A percentile compares a stretch with the other conserved stretches of the same genome.
These are phyloP conservation scores for Heliconius erato DNA, from an alignment of 2,888 invertebrate species.

Conservation along the genomic window DNA sequence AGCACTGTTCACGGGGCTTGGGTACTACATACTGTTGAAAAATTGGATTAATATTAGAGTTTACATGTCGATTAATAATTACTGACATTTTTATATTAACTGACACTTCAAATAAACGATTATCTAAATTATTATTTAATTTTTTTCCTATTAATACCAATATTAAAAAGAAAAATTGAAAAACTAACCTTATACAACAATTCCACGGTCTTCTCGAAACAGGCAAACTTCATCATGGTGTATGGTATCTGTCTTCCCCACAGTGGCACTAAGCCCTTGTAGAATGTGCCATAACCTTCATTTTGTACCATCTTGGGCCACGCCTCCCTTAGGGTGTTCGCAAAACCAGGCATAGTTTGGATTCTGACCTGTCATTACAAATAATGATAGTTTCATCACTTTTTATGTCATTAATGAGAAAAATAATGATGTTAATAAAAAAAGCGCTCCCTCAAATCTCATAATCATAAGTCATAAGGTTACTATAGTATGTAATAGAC, in stretches of 20 bases:
- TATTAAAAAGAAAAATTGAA: background rate
- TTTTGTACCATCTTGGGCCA: slow-evolving; percentile 95
- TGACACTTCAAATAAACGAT: too few relatives aligned
- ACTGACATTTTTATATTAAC: background rate
- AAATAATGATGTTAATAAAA: background rate
- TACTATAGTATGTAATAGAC: slow-evolving; percentile 2
- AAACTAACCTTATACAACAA: slow-evolving; percentile 90
- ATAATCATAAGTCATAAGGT: slow-evolving; percentile 24
- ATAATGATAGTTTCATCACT: background rate
- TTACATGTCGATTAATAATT: background rate
- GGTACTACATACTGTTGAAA: slow-evolving; percentile 92
- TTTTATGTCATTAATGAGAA: background rate
- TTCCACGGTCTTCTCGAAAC: slow-evolving; percentile 98
- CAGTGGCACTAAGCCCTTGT: slow-evolving; percentile 97
- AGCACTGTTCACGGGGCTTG: slow-evolving; percentile 95
- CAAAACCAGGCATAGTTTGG: slow-evolving; percentile 98
- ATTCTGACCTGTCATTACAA: slow-evolving; percentile 89
- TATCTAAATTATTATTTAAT: too few relatives aligned
- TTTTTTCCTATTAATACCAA: background rate
- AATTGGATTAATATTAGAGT: background rate
- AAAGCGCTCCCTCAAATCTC: slow-evolving; percentile 29
- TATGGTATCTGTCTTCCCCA: slow-evolving; percentile 99
- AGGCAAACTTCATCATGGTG: slow-evolving; percentile 99
- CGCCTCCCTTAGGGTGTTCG: slow-evolving; percentile 94
- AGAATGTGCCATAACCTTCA: slow-evolving; percentile 96